Evolutionary conservation across 2,797 vertebrate genomes (phyloP).

Genomic region (Urophycis tenuis): DNA sequence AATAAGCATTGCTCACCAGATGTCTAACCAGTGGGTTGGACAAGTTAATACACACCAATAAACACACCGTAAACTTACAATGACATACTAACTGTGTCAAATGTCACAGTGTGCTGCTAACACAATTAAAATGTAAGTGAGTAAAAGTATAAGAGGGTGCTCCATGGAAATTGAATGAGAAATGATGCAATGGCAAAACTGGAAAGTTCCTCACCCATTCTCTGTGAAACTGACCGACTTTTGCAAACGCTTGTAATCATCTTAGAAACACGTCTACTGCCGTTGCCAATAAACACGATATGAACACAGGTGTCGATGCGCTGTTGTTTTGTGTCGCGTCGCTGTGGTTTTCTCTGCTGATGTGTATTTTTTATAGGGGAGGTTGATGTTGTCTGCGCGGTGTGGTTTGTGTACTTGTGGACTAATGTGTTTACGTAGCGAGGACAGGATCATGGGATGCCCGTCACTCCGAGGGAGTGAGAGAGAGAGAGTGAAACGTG

Average conservation of each 20-base stretch:
- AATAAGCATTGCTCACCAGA: no score
- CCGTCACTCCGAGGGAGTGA: neutral
- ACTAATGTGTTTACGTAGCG: neutral
- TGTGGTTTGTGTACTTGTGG: neutral
- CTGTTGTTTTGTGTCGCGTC: neutral
- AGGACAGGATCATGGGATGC: neutral
- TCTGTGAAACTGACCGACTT: no score
- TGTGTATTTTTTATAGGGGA: neutral
- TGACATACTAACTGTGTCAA: no score
- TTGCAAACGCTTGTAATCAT: neutral
- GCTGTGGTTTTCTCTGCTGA: neutral
- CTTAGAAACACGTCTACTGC: neutral
- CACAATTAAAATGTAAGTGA: no score
- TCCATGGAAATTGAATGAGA: no score
- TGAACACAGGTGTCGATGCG: neutral
- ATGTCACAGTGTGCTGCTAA: no score
- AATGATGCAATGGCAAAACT: no score
- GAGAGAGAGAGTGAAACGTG: neutral
- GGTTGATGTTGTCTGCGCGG: neutral
- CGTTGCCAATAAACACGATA: neutral
- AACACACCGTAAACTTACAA: no score
- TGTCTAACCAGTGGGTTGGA: no score
- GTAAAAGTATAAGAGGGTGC: no score
- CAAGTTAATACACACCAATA: no score
- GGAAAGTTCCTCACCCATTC: no score